Percentiles rank a stretch among this genome's conserved stretches.
These are phyloP conservation scores for Palloptera scutellata DNA, from an alignment of 2,888 invertebrate genomes.

Conservation along the genomic window DNA sequence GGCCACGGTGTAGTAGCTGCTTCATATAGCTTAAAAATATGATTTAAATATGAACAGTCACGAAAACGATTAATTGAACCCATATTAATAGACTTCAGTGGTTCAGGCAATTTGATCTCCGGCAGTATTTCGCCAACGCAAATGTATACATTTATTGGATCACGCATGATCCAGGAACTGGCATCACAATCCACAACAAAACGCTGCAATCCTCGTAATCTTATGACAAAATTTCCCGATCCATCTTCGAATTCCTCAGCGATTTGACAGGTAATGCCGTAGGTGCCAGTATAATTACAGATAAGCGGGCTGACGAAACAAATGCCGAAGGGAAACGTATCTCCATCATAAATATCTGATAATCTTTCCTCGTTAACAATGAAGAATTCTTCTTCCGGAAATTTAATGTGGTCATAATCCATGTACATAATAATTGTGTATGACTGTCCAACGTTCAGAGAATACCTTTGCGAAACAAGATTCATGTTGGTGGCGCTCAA, in stretches of 20 bases:
- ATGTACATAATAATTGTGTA: too few species aligned
- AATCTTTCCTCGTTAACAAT: too few species aligned
- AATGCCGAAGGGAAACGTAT: too few species aligned
- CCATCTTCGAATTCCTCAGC: slow-evolving; percentile 60
- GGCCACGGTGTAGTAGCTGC: slow-evolving; percentile 73
- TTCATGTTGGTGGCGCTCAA: too few species aligned
- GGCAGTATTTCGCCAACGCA: slow-evolving; percentile 71
- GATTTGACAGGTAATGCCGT: slow-evolving; percentile 64
- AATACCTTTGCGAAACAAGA: too few species aligned
- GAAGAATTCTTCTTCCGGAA: too few species aligned
- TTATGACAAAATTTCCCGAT: slow-evolving; percentile 67
- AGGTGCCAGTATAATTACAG: slow-evolving; percentile 36
- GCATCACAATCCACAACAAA: slow-evolving; percentile 66
- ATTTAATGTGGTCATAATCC: too few species aligned
- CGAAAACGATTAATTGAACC: slow-evolving; percentile 65
- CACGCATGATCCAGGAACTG: not conserved
- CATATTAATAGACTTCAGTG: slow-evolving; percentile 65
- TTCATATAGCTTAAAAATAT: slow-evolving; percentile 59
- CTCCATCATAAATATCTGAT: too few species aligned
- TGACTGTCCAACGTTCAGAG: too few species aligned
- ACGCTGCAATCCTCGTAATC: slow-evolving; percentile 80
- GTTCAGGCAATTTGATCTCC: slow-evolving; percentile 71
- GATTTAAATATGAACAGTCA: slow-evolving; percentile 57
- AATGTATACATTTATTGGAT: not conserved
- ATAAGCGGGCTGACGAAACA: too few species aligned